Conservation (phyloP, 2,797 vertebrate genomes). For the Amazonetta brasiliensis region DNA sequence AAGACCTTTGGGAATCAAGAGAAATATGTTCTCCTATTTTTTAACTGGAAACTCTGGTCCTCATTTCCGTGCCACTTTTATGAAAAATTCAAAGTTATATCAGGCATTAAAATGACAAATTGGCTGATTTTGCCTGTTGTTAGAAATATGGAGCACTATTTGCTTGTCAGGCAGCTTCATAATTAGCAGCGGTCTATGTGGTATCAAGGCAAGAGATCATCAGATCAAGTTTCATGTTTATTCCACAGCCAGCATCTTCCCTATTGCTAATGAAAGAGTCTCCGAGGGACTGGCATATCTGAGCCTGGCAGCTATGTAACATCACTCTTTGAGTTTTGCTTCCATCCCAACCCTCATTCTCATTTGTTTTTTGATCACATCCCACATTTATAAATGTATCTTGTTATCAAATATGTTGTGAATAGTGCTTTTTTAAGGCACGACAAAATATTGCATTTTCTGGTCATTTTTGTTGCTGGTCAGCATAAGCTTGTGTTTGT, state of each 20-base stretch:
- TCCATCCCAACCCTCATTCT: slow-evolving; percentile 51
- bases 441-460: neutral
- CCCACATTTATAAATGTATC: slow-evolving; percentile 32
- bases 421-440: neutral
- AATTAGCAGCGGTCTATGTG: slow-evolving; percentile 53
- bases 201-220: slow-evolving; percentile 63
- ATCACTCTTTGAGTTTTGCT: slow-evolving; percentile 58
- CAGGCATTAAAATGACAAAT: slow-evolving; percentile 54
- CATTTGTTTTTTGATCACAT: slow-evolving; percentile 50
- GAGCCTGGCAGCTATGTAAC: slow-evolving; percentile 52
- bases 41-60: neutral
- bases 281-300: slow-evolving; percentile 54
- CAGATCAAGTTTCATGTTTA: slow-evolving; percentile 66
- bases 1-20: slow-evolving; percentile 13
- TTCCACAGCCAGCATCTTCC: slow-evolving; percentile 44
- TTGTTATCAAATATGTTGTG: slow-evolving; percentile 10
- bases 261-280: slow-evolving; percentile 64
- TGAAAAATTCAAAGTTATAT: slow-evolving; percentile 53
- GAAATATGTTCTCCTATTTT: slow-evolving; percentile 3
- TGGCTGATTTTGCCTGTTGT: slow-evolving; percentile 63
- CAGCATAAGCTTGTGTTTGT: neutral
- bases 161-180: slow-evolving; percentile 62
- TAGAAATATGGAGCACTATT: slow-evolving; percentile 59
- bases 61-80: neutral
- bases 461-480: neutral